Evolutionary conservation across 2,797 vertebrate species (phyloP), one percentile per base, ranked within the genome.

Genomic region (Enteromius unitaeniatus): DNA sequence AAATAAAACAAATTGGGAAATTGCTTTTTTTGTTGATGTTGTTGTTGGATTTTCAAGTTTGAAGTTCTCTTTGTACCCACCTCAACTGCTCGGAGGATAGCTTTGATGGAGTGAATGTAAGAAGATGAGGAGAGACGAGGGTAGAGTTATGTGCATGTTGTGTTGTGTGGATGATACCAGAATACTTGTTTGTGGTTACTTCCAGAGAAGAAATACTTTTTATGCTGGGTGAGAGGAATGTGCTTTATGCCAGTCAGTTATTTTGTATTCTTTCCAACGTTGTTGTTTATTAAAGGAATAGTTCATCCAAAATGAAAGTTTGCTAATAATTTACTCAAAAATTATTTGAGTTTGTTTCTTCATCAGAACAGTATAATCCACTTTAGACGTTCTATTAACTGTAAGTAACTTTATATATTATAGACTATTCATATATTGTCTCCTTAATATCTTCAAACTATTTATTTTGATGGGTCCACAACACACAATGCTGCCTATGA

Each of bases 1-100:
- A 85, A 89, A 88, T 40, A 77, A 83, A 83, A 82, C 68, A 84
- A 84, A 82, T 82, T 84, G 60, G 49, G 78, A 81, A 92, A 91
- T 87, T 85, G 89, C 88, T 89, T 93, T 91, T 92, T 93, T 60
- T 9, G 0, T 49, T 73, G 6, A 8, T 67, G 58, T 40, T 85
- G 58, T 62, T 82, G 74, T 68, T 84, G 68, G 69, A 75, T 62
- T 79, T 84, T 47, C 53, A 64, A 68, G 51, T 86, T 88, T 79
- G 42, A 84, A 69, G 72, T 73, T 85, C 23, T 81, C 47, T 85
- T 75, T 84, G 64, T 75, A 64, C 67, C 40, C 62, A 58, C 45
- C 60, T 85, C 51, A 64, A 49, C 51, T 69, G 75, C 67, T 73
- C 31, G 42, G 31, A 82, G 80, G 58, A 73, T 62, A 62, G 26